Base-by-base conservation (phyloP, 2,797 vertebrate species). In the Rousettus madagascariensis region DNA sequence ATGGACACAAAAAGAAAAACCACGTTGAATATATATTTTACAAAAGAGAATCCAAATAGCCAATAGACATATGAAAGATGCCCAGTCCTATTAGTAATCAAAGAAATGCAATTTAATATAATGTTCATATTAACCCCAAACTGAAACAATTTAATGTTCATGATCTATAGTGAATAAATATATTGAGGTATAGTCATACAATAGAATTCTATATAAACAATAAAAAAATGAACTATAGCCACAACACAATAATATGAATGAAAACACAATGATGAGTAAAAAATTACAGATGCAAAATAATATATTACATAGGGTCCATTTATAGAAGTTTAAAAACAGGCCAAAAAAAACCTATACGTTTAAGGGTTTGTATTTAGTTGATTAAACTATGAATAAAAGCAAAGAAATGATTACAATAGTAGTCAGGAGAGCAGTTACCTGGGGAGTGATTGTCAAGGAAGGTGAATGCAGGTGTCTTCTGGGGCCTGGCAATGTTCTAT, bases 41-140 rank as follows among this genome's bases (percentile, higher is more conserved):
- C 8, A 57, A 92, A 82, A 53, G 51, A 22, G 30, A 95, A 59
- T 65, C 33, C n/a, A 57, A 63, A 84, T 19, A 59, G 5, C 20
- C 46, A 38, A 36, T 6, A 65, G 41, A 77, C 13, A 51, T 57
- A 33, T 22, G 46, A 77, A 75, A 82, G 65, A 79, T 61, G 43
- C 15, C 41, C 49, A 57, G 15, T 5, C 30, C 77, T 72, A 38
- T 53, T 53, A 61, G 66, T 74, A 78, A 91, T 71, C 41, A 96
- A 79, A 43, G 20, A 91, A 91, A 91, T 91, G 9, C 30, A 71
- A 86, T 36, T 84, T 82, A 95, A 90, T 55, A 53, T 19, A 72
- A 72, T 49, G 46, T 66, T 41, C 30, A 26, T 55, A 61, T 83
- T 92, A 87, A 36, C 26, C 30, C 36, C 66, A 92, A 94, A 41